Conservation (phyloP, 2,113 vertebrate genomes). For the Lanius ludovicianus region DNA sequence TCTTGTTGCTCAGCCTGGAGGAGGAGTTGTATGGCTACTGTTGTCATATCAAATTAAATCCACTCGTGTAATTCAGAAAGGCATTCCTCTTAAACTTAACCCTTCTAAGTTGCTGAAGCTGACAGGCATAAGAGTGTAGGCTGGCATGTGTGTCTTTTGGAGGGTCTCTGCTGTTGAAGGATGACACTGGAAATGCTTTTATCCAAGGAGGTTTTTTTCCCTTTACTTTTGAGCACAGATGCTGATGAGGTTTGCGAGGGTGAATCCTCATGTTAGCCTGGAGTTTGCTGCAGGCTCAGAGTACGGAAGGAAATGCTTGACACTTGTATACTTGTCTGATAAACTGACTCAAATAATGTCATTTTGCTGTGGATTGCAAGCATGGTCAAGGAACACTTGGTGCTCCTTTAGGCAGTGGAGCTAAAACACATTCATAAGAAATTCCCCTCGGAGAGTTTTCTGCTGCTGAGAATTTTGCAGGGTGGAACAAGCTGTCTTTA, state of each 20-base stretch:
- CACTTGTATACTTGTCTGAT: rapidly evolving
- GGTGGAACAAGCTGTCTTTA: neutral
- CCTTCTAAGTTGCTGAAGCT: slow-evolving; percentile 34
- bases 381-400: neutral
- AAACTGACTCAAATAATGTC: neutral
- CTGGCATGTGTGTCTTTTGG: neutral
- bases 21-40: slow-evolving; percentile 70
- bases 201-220: neutral
- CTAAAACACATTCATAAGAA: neutral
- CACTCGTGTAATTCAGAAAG: slow-evolving; percentile 39
- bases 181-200: neutral
- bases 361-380: neutral
- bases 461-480: neutral
- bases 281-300: neutral
- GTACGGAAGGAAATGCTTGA: neutral
- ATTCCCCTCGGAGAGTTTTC: neutral
- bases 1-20: slow-evolving; percentile 63
- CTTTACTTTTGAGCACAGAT: neutral
- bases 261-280: neutral
- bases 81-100: slow-evolving; percentile 63
- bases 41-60: slow-evolving; percentile 69
- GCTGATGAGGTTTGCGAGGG: neutral
- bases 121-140: neutral
- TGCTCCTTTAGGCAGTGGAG: neutral
- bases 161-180: neutral